These are phyloP conservation scores for Cossypha dichroa DNA, from an alignment of 2,797 vertebrate genomes.

Conservation along the genomic window DNA sequence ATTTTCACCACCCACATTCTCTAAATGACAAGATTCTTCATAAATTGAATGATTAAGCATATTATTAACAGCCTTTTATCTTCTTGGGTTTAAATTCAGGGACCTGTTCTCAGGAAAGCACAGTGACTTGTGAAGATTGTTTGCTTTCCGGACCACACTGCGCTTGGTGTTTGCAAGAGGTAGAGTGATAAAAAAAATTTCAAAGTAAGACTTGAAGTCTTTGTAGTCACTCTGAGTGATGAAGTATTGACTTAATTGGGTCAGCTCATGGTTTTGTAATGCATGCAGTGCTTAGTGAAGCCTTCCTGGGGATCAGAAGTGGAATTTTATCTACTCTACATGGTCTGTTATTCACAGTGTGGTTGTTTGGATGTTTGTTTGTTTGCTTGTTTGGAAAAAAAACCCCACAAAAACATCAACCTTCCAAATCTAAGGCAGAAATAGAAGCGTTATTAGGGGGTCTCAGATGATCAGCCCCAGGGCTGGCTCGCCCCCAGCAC, in stretches of 20 bases:
- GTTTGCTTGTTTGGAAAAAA: background rate
- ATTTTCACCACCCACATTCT: background rate
- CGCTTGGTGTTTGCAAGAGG: constrained; percentile 96
- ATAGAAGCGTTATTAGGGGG: background rate
- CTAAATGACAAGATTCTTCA: background rate
- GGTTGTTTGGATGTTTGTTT: background rate
- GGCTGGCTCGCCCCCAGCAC: background rate
- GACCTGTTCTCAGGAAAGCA: constrained; percentile 81
- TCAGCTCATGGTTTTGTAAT: background rate
- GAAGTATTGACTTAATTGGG: constrained; percentile 36
- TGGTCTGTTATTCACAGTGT: background rate
- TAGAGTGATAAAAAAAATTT: constrained; percentile 70
- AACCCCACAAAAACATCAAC: background rate
- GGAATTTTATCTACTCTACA: background rate
- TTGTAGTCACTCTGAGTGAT: constrained; percentile 22
- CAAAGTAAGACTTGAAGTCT: constrained; percentile 33
- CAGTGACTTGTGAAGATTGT: constrained; percentile 90
- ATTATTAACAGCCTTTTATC: constrained; percentile 33
- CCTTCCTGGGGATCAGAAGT: constrained; percentile 17
- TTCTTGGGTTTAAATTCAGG: constrained; percentile 77
- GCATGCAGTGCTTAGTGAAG: background rate
- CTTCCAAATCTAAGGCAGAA: background rate
- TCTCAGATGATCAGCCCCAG: background rate
- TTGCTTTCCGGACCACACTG: constrained; percentile 88
- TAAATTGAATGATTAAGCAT: background rate